phyloP scores from a whole-genome alignment of 2,797 vertebrate species.

The Sternarchorhynchus goeldii region DNA sequence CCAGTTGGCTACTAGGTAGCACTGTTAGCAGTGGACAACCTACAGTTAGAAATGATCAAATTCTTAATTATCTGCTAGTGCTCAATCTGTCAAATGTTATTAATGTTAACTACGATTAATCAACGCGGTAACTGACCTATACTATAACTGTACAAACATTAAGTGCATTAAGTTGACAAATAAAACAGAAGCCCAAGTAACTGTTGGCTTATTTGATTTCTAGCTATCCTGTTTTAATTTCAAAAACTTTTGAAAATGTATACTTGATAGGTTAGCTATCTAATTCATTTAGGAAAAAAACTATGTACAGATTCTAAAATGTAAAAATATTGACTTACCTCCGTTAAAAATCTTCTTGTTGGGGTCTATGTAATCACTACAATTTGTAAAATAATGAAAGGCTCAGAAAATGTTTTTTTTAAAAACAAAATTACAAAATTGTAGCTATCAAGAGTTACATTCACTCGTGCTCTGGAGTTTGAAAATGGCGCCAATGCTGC shows the following conservation, averaged over 20 bases:
- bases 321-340: constrained; percentile 43
- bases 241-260: no score
- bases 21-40: not conserved
- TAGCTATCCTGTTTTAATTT: no score
- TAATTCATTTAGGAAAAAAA: not conserved
- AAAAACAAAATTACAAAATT: constrained; percentile 54
- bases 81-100: not conserved
- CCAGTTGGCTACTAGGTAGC: not conserved
- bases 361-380: not conserved
- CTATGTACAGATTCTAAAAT: not conserved
- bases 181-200: not conserved
- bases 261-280: no score
- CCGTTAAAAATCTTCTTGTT: constrained; percentile 24
- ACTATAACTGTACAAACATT: not conserved
- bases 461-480: constrained; percentile 73
- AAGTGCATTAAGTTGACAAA: no score
- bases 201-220: no score
- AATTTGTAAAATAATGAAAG: not conserved
- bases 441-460: constrained; percentile 67
- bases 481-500: constrained; percentile 78
- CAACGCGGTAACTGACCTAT: not conserved
- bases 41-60: not conserved
- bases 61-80: not conserved
- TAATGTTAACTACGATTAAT: not conserved
- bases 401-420: not conserved